Percentiles rank a stretch among this genome's conserved stretches.
Conservation (phyloP, 92 coral and sea anemone species). For the Paramuricea clavata region DNA sequence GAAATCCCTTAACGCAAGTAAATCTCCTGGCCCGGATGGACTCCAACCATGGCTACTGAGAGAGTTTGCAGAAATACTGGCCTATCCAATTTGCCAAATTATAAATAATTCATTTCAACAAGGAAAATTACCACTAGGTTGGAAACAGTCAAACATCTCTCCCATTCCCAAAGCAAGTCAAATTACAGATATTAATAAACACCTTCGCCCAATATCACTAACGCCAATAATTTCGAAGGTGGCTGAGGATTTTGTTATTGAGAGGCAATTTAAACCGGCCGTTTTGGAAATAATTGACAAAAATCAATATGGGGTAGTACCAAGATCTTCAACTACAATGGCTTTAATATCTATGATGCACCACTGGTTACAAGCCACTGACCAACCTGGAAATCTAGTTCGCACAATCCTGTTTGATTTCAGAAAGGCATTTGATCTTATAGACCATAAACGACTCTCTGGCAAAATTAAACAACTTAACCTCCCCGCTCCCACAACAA, state of each 20-base stretch:
- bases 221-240: too few species aligned
- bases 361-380: neutral
- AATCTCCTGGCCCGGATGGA: too few species aligned
- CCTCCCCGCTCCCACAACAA: neutral
- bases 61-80: too few species aligned
- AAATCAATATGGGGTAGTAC: constrained; percentile 27
- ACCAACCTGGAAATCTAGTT: neutral
- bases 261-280: constrained; percentile 6
- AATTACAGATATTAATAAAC: too few species aligned
- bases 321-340: neutral
- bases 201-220: too few species aligned
- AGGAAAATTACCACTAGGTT: too few species aligned
- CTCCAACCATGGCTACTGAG: too few species aligned
- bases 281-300: constrained; percentile 22
- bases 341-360: neutral
- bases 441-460: neutral
- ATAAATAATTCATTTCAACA: too few species aligned
- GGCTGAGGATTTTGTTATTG: constrained; percentile 38
- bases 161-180: too few species aligned
- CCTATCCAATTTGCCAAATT: too few species aligned
- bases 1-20: too few species aligned
- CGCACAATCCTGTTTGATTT: neutral
- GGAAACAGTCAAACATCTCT: too few species aligned
- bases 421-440: constrained; percentile 1
- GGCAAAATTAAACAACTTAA: neutral